Evolutionary conservation across 2,888 invertebrate genomes (phyloP).

Genomic region (Macrosiphum euphorbiae): DNA sequence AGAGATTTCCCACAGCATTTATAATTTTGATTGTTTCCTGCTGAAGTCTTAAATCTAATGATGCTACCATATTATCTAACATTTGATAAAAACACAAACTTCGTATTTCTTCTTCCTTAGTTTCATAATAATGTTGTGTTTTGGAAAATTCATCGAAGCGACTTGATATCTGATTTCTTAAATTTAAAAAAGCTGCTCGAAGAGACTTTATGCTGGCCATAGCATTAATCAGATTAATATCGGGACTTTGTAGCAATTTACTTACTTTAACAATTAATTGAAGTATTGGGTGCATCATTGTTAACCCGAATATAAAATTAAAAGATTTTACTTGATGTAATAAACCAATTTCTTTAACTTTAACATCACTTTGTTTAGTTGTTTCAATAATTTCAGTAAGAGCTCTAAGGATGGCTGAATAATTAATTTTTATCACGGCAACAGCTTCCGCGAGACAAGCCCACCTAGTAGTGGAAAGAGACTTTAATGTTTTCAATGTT

Average conservation of each 20-base stretch:
- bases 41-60: conserved; percentile 46
- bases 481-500: conserved; percentile 47
- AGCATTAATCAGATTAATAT: conserved; percentile 47
- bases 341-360: conserved; percentile 40
- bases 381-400: conserved; percentile 39
- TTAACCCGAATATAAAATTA: conserved; percentile 46
- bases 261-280: conserved; percentile 53
- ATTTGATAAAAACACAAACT: conserved; percentile 37
- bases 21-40: conserved; percentile 49
- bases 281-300: conserved; percentile 43
- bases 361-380: conserved; percentile 49
- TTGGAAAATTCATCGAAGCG: conserved; percentile 22
- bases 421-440: conserved; percentile 34
- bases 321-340: conserved; percentile 45
- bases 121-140: conserved; percentile 40
- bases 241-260: conserved; percentile 36
- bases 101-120: conserved; percentile 51
- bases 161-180: conserved; percentile 37
- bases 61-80: conserved; percentile 45
- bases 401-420: conserved; percentile 25
- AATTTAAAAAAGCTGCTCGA: conserved; percentile 24
- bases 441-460: conserved; percentile 49
- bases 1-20: conserved; percentile 43
- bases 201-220: conserved; percentile 40
- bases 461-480: conserved; percentile 46